phyloP scores from a whole-genome alignment of 1,140 invertebrate species.

The Potamilus streckersoni region DNA sequence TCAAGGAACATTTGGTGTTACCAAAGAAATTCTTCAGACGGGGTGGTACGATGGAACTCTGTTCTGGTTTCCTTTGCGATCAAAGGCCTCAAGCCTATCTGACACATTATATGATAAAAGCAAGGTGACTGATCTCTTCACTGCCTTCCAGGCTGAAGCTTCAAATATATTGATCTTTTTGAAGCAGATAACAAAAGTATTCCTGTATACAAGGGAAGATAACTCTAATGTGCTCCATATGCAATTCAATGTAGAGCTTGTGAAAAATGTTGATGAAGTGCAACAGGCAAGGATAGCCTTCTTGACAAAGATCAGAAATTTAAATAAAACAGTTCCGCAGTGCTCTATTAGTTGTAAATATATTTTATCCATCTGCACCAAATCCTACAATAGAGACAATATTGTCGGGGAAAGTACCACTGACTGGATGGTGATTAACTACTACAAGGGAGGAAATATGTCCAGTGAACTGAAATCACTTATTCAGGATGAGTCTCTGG shows the following conservation, averaged over 20 bases:
- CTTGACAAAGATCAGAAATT: too few relatives aligned
- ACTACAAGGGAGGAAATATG: conserved; percentile 21
- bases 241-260: background rate
- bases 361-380: too few relatives aligned
- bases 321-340: too few relatives aligned
- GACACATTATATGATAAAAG: conserved; percentile 24
- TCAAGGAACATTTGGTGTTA: conserved; percentile 15
- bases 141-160: conserved; percentile 28
- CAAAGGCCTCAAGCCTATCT: conserved; percentile 15
- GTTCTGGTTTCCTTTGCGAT: background rate
- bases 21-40: background rate
- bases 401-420: background rate
- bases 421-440: conserved; percentile 39
- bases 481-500: conserved; percentile 30
- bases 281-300: too few relatives aligned
- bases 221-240: too few relatives aligned
- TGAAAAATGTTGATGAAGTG: background rate
- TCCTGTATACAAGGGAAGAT: background rate
- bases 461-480: conserved; percentile 28
- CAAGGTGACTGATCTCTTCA: conserved; percentile 35
- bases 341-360: too few relatives aligned
- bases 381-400: too few relatives aligned
- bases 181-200: conserved; percentile 14
- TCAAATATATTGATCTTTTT: conserved; percentile 35
- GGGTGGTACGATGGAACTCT: conserved; percentile 1